Evolutionary conservation across 2,888 invertebrate genomes (phyloP).

Genomic region (Drosophila meridiana): DNA sequence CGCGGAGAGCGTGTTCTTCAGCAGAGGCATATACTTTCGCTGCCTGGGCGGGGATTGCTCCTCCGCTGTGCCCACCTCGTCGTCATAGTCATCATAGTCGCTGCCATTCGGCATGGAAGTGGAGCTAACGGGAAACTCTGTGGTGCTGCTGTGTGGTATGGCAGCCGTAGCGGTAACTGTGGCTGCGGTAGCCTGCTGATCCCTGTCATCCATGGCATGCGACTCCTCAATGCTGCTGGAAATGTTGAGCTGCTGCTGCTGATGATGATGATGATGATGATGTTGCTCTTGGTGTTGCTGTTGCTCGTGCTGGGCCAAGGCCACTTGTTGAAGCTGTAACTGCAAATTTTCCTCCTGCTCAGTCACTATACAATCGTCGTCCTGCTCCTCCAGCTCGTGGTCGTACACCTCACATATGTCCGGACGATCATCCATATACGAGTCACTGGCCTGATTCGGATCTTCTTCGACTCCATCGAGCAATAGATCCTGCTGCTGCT

Average conservation of each 20-base stretch:
- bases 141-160: slow-evolving; percentile 77
- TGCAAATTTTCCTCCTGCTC: slow-evolving; percentile 23
- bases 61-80: slow-evolving; percentile 54
- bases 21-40: slow-evolving; percentile 64
- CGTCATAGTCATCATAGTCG: slow-evolving; percentile 69
- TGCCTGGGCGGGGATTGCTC: slow-evolving; percentile 55
- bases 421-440: slow-evolving; percentile 56
- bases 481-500: slow-evolving; percentile 42
- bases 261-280: slow-evolving; percentile 18
- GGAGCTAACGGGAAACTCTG: slow-evolving; percentile 83
- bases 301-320: slow-evolving; percentile 18
- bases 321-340: slow-evolving; percentile 30
- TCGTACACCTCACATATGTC: slow-evolving; percentile 70
- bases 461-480: slow-evolving; percentile 56
- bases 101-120: slow-evolving; percentile 78
- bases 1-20: slow-evolving; percentile 81
- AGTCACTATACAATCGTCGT: slow-evolving; percentile 45
- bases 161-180: slow-evolving; percentile 8
- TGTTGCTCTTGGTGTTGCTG: not conserved
- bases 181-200: slow-evolving; percentile 12
- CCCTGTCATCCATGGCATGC: not conserved
- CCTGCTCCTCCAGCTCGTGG: slow-evolving; percentile 67
- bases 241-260: slow-evolving; percentile 17
- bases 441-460: slow-evolving; percentile 29
- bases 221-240: slow-evolving; percentile 26